Evolutionary conservation across 2,797 vertebrate genomes (phyloP), one percentile per base, ranked within the genome.

Genomic region (Alauda arvensis): DNA sequence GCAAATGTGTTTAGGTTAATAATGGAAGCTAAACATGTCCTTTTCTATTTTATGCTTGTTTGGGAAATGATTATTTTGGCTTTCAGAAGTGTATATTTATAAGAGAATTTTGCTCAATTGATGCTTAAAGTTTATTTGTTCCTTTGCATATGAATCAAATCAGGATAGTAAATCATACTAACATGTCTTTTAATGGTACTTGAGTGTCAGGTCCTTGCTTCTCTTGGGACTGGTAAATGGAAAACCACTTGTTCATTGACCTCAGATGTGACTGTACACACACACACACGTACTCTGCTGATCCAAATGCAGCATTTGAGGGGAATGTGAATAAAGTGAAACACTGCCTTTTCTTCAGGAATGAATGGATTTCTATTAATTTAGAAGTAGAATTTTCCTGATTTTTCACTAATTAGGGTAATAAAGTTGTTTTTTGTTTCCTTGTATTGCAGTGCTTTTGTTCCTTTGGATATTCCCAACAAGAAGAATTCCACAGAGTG

Each of bases 401-500:
- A 2, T 69, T 24, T 56, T 84, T 75, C 14, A 21, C 6, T 37
- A 15, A 18, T 51, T 26, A 57, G 8, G 18, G 4, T 83, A 80
- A 39, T 3, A 49, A 18, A 57, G 10, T 10, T 14, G 24, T 69
- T 72, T 90, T 87, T 51, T 10, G n/a, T n/a, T 37, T 37, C 12
- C 37, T 43, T 76, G 65, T 78, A 1, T 95, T 95, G 8, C 94
- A 99, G 99, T 90, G 98, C 98, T 14, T 99, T 99, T 90, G 97
- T 99, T 93, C 99, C 99, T 49, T 95, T 99, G 87, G 95, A 97
- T 75, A 95, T 98, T 80, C 98, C 98, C n/a, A 96, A 95, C 49
- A 96, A 96, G 88, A 98, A 98, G 94, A 99, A 99, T 95, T 98
- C 98, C 62, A 99, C 99, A 8, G 98, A 99, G n/a, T 99, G 98